Evolutionary conservation across 2,888 invertebrate species (phyloP).

Genomic region (Drosophila fungiperda): DNA sequence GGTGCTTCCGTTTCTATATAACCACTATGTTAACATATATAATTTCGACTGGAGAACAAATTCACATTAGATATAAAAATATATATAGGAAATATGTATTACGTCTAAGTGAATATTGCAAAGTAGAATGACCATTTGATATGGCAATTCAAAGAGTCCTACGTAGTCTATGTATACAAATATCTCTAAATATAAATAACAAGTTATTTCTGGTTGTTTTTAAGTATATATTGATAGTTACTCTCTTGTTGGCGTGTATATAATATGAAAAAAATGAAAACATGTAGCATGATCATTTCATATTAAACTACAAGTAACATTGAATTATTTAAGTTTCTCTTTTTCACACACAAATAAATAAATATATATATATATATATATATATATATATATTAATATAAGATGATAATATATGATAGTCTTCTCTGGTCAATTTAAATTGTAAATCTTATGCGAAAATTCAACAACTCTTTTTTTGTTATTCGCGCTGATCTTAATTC

Average conservation of each 20-base stretch:
- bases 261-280: conserved; percentile 40
- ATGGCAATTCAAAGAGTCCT: conserved; percentile 33
- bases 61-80: conserved; percentile 43
- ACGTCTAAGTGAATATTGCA: conserved; percentile 29
- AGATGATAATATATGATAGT: conserved; percentile 21
- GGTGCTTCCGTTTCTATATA: conserved; percentile 50
- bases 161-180: neutral
- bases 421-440: conserved; percentile 24
- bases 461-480: conserved; percentile 3
- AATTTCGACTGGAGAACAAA: conserved; percentile 52
- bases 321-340: conserved; percentile 50
- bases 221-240: conserved; percentile 22
- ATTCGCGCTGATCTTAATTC: neutral
- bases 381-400: conserved; percentile 4
- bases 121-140: conserved; percentile 31
- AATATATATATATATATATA: conserved; percentile 2
- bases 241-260: conserved; percentile 42
- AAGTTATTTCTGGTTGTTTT: conserved; percentile 12
- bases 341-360: conserved; percentile 20
- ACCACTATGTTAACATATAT: conserved; percentile 13
- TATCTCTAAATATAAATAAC: neutral
- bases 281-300: conserved; percentile 39
- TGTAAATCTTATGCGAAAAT: conserved; percentile 4
- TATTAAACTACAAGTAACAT: conserved; percentile 34
- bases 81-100: conserved; percentile 11